Conservation (phyloP, 92 coral and sea anemone species). For the Meandrina meandrites region DNA sequence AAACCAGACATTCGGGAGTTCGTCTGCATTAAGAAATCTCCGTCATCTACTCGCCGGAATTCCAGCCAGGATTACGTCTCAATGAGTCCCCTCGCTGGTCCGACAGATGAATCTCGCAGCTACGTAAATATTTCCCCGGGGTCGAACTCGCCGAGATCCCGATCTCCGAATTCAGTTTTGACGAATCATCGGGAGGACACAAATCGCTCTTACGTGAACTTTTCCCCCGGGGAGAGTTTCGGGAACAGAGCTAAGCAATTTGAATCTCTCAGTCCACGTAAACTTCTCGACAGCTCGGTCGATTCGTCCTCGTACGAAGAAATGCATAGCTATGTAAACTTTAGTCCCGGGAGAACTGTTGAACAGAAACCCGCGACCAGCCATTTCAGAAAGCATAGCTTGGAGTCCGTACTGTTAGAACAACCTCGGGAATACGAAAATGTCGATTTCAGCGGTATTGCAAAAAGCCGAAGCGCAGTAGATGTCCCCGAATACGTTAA, state of each 20-base stretch:
- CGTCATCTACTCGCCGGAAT: constrained; percentile 36
- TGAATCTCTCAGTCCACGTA: not conserved
- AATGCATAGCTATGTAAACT: constrained; percentile 61
- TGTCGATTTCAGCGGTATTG: constrained; percentile 54
- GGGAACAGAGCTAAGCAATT: not conserved
- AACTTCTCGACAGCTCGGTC: not conserved
- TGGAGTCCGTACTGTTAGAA: constrained; percentile 20
- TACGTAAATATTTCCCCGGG: constrained; percentile 32
- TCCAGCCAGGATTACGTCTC: constrained; percentile 34
- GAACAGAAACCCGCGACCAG: not conserved
- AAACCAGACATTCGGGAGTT: constrained; percentile 64
- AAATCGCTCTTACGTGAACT: constrained; percentile 27
- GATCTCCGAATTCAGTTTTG: not conserved
- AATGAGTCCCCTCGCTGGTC: constrained; percentile 17
- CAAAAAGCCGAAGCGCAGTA: constrained; percentile 43
- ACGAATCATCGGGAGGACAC: not conserved
- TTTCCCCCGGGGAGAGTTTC: constrained; percentile 13
- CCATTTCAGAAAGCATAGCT: constrained; percentile 34
- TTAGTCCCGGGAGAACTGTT: constrained; percentile 28
- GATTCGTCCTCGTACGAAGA: constrained; percentile 27
- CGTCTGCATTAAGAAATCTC: constrained; percentile 57
- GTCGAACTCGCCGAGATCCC: not conserved
- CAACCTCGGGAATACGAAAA: constrained; percentile 64
- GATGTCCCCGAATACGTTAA: constrained; percentile 73
- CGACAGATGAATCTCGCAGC: not conserved